Percentiles rank a stretch among this genome's conserved stretches.
These are phyloP conservation scores for Nebria salina DNA, from an alignment of 2,888 invertebrate genomes.

Conservation along the genomic window DNA sequence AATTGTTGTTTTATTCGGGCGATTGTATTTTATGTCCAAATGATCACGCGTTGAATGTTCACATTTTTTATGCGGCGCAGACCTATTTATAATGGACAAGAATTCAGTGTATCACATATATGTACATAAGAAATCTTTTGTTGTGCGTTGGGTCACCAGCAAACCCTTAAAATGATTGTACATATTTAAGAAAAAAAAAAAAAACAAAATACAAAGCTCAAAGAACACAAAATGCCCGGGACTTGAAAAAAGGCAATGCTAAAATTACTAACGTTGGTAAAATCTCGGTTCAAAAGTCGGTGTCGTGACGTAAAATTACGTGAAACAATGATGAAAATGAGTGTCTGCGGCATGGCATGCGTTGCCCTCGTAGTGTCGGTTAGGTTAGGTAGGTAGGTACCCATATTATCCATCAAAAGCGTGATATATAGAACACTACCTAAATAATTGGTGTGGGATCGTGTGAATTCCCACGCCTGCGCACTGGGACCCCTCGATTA, in stretches of 20 bases:
- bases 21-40: not conserved
- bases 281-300: not conserved
- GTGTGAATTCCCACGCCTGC: slow-evolving; percentile 44
- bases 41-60: not conserved
- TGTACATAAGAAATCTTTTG: not conserved
- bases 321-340: not conserved
- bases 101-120: not conserved
- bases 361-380: not conserved
- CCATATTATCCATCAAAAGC: slow-evolving; percentile 10
- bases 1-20: not conserved
- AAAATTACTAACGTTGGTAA: not conserved
- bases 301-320: not conserved
- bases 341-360: not conserved
- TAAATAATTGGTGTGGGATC: slow-evolving; percentile 41
- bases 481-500: slow-evolving; percentile 32
- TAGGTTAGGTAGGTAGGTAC: not conserved
- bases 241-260: not conserved
- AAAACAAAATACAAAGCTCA: no score
- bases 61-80: not conserved
- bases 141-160: no score
- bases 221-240: not conserved
- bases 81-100: not conserved
- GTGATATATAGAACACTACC: slow-evolving; percentile 40
- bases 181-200: no score
- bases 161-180: no score